Evolutionary conservation across 2,888 invertebrate genomes (phyloP).

Genomic region (Andrena chrysosceles): DNA sequence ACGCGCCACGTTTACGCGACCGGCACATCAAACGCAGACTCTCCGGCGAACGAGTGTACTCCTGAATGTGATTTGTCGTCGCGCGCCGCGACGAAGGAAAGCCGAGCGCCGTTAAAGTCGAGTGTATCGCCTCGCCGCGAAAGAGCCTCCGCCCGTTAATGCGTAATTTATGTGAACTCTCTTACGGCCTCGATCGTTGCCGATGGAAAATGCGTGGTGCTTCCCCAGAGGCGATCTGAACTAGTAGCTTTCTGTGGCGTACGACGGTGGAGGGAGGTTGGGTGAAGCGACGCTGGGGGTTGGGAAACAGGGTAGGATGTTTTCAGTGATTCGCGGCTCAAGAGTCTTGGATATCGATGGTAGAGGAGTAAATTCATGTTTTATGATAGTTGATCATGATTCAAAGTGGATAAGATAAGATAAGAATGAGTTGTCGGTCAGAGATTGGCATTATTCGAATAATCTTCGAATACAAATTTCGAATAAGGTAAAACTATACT

Average conservation of each 20-base stretch:
- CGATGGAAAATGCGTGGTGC: conserved; percentile 4
- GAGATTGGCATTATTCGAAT: too few species aligned
- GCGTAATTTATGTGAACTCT: conserved; percentile 44
- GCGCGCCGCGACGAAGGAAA: conserved; percentile 35
- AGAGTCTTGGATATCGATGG: too few species aligned
- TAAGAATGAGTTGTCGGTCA: too few species aligned
- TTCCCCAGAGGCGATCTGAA: neutral
- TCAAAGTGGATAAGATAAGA: too few species aligned
- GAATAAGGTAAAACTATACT: too few species aligned
- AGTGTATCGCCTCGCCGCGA: conserved; percentile 40
- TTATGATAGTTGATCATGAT: too few species aligned
- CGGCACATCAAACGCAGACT: conserved; percentile 69
- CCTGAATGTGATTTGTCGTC: conserved; percentile 67
- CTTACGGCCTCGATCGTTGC: neutral
- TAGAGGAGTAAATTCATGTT: too few species aligned
- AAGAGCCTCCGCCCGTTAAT: conserved; percentile 18
- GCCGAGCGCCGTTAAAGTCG: conserved; percentile 55
- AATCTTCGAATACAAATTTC: too few species aligned
- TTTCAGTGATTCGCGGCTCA: too few species aligned
- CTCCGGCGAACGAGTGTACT: conserved; percentile 51
- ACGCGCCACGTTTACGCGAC: conserved; percentile 30
- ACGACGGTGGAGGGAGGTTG: too few species aligned
- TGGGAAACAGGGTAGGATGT: neutral
- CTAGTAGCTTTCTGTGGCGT: neutral
- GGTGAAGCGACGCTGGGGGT: neutral